Percentiles rank a stretch among this genome's conserved stretches.
Evolutionary conservation across 1,140 invertebrate species (phyloP).

Genomic region (Hyles vespertilio): DNA sequence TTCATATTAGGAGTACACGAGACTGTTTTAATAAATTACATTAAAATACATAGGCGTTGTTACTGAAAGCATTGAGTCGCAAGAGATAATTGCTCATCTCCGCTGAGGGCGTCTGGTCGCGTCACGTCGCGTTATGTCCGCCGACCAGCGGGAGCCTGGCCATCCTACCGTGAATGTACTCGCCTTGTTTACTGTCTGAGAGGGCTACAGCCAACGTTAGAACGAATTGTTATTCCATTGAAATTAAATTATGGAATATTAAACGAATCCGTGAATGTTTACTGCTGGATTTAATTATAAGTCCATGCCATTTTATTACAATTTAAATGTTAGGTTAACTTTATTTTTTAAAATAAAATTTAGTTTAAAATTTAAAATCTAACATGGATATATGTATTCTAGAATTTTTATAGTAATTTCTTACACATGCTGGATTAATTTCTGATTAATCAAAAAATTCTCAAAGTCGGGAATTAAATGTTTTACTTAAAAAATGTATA

Average conservation of each 20-base stretch:
- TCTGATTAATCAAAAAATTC: too few relatives aligned
- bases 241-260: constrained; percentile 5
- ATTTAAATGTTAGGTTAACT: background rate
- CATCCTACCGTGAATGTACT: constrained; percentile 18
- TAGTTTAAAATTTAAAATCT: too few relatives aligned
- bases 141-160: constrained; percentile 6
- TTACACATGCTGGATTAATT: too few relatives aligned
- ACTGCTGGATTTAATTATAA: background rate
- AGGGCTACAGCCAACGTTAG: constrained; percentile 3
- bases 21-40: too few relatives aligned
- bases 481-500: constrained; percentile 14
- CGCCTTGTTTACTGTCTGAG: constrained; percentile 19
- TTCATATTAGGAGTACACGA: too few relatives aligned
- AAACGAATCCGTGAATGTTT: constrained; percentile 1
- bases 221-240: constrained; percentile 7
- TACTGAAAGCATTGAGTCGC: constrained; percentile 7
- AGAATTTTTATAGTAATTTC: too few relatives aligned
- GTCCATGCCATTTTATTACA: background rate
- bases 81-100: constrained; percentile 18
- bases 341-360: background rate
- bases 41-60: background rate
- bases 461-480: background rate
- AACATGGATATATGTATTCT: too few relatives aligned
- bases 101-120: constrained; percentile 6
- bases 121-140: constrained; percentile 6